Conservation (phyloP, 2,113 vertebrate species). For the Genyomyrus donnyi region DNA sequence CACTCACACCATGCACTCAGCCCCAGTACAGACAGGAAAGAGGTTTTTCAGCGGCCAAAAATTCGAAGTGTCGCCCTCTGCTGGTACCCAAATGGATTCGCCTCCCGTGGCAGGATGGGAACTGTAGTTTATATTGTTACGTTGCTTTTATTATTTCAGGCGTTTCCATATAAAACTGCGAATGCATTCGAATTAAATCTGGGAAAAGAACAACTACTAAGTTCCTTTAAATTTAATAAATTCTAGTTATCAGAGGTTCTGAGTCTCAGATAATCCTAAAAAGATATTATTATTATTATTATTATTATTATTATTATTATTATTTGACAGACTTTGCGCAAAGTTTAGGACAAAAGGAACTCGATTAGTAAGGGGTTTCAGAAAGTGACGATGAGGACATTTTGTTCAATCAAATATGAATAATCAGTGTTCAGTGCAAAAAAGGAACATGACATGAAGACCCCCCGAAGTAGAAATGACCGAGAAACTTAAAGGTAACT, state of each 20-base stretch:
- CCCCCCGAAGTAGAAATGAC: not conserved
- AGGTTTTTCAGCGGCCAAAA: not conserved
- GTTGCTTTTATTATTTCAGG: not conserved
- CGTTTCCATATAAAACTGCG: not conserved
- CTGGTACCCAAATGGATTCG: constrained; percentile 9
- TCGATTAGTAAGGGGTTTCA: not conserved
- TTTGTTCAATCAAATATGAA: not conserved
- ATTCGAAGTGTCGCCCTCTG: constrained; percentile 25
- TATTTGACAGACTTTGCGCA: not conserved
- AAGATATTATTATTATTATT: not conserved
- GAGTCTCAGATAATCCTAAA: not conserved
- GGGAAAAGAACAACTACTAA: not conserved
- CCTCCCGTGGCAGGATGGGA: constrained; percentile 4
- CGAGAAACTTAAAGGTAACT: not conserved
- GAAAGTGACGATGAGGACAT: not conserved
- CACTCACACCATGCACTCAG: constrained; percentile 41
- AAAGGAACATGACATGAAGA: not conserved
- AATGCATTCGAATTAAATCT: not conserved
- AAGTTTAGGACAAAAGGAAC: not conserved
- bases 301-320: not conserved
- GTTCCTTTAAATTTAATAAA: not conserved
- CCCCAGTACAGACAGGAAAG: constrained; percentile 26
- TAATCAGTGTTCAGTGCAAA: not conserved
- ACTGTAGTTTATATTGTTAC: constrained; percentile 6
- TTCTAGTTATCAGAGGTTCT: not conserved